Evolutionary conservation across 2,888 invertebrate species (phyloP).

Genomic region (Apamea anceps): DNA sequence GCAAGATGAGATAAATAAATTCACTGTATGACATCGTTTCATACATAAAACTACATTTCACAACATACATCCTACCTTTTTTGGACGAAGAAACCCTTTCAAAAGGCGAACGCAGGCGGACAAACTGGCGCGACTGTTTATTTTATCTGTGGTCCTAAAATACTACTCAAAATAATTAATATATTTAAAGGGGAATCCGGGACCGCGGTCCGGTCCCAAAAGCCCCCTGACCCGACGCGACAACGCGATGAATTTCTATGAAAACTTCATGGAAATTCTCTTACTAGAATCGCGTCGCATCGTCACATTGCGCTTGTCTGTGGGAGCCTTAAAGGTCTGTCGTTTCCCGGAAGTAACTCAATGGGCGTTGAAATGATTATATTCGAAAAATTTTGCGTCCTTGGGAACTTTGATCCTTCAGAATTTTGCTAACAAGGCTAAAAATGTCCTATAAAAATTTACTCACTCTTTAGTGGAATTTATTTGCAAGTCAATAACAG

Average conservation of each 20-base stretch:
- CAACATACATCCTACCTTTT: neutral
- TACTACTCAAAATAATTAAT: no score
- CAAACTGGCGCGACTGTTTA: no score
- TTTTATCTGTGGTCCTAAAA: no score
- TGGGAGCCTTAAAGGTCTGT: neutral
- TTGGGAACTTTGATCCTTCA: neutral
- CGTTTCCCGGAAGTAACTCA: slow-evolving; percentile 4
- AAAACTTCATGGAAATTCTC: no score
- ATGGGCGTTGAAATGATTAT: slow-evolving; percentile 17
- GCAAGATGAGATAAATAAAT: slow-evolving; percentile 10
- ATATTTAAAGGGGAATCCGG: no score
- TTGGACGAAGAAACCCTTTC: neutral
- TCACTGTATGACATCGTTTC: neutral
- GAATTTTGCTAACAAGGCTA: neutral
- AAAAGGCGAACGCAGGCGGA: neutral
- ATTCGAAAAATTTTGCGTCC: neutral
- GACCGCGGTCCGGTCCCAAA: no score
- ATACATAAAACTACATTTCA: slow-evolving; percentile 6
- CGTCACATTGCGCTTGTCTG: no score
- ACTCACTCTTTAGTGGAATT: neutral
- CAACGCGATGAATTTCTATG: no score
- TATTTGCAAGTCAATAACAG: neutral
- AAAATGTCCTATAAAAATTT: neutral
- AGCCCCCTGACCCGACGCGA: no score
- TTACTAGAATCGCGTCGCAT: neutral